A percentile compares a stretch with the other conserved stretches of the same genome.
phyloP scores from a whole-genome alignment of 1,140 invertebrate genomes.

The Anadara kagoshimensis region DNA sequence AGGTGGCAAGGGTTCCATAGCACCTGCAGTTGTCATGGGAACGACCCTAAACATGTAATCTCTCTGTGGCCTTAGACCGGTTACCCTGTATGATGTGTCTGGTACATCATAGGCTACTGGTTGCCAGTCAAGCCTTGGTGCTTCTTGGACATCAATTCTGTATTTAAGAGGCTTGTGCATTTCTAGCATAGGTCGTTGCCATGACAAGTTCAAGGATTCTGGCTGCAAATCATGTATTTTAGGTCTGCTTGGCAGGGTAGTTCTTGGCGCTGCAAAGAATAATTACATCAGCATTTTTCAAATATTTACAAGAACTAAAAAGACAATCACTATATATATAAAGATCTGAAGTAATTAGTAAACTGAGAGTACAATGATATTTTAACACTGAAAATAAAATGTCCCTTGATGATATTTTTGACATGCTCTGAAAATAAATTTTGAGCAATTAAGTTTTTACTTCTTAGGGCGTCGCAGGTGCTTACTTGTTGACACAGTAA shows the following conservation, averaged over 20 bases:
- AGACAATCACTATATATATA: too few species aligned
- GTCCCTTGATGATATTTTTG: too few species aligned
- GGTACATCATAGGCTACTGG: slow-evolving; percentile 54
- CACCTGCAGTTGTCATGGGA: slow-evolving; percentile 85
- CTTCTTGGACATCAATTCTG: slow-evolving; percentile 61
- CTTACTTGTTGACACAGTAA: too few species aligned
- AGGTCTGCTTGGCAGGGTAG: slow-evolving; percentile 55
- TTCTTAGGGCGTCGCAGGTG: too few species aligned
- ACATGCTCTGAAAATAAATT: too few species aligned
- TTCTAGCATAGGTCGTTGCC: slow-evolving; percentile 53
- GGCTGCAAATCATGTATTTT: slow-evolving; percentile 57
- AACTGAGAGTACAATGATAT: too few species aligned
- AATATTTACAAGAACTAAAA: not conserved
- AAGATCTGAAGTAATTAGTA: too few species aligned
- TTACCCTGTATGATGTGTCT: slow-evolving; percentile 58
- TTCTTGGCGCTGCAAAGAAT: slow-evolving; percentile 55
- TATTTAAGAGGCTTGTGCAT: slow-evolving; percentile 52
- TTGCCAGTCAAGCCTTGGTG: slow-evolving; percentile 57
- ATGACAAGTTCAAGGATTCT: slow-evolving; percentile 58
- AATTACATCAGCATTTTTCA: too few species aligned
- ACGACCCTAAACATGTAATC: slow-evolving; percentile 64
- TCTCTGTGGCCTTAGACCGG: slow-evolving; percentile 53
- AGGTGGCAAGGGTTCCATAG: slow-evolving; percentile 62
- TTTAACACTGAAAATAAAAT: too few species aligned
- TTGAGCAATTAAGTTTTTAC: too few species aligned